Evolutionary conservation across 2,888 invertebrate species (phyloP).

Genomic region (Platypus cylindrus): DNA sequence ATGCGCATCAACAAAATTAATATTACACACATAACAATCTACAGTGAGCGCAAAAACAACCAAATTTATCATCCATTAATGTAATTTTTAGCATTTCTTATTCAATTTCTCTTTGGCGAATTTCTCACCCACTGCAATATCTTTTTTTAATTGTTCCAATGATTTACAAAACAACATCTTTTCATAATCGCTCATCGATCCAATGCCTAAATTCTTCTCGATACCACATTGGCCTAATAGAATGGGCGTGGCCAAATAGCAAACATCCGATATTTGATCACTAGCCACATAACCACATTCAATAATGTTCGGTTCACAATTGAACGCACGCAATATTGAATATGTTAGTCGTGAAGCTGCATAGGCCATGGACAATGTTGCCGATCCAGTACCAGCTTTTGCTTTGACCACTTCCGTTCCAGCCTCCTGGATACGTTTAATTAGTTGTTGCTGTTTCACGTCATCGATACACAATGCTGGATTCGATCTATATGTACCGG

Average conservation of each 20-base stretch:
- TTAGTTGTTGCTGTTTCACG: conserved; percentile 67
- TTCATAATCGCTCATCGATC: conserved; percentile 70
- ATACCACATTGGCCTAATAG: conserved; percentile 76
- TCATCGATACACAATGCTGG: conserved; percentile 53
- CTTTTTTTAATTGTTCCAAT: conserved; percentile 77
- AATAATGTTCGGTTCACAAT: conserved; percentile 61
- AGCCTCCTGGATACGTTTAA: conserved; percentile 88
- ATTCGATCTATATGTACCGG: conserved; percentile 68
- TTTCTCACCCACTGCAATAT: conserved; percentile 83
- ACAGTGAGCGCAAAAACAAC: background rate
- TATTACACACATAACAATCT: too few relatives aligned
- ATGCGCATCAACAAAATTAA: too few relatives aligned
- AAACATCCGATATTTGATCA: conserved; percentile 54
- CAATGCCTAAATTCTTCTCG: conserved; percentile 80
- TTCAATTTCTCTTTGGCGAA: conserved; percentile 41
- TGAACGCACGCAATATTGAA: conserved; percentile 68
- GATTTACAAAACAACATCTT: conserved; percentile 66
- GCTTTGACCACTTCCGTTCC: conserved; percentile 90
- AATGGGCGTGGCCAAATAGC: conserved; percentile 84
- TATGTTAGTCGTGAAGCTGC: conserved; percentile 55
- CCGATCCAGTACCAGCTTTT: conserved; percentile 93
- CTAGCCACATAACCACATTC: conserved; percentile 87
- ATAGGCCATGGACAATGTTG: conserved; percentile 92
- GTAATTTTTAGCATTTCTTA: background rate
- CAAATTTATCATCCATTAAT: background rate